phyloP scores from a whole-genome alignment of 2,113 vertebrate species.

The Oophaga pumilio region DNA sequence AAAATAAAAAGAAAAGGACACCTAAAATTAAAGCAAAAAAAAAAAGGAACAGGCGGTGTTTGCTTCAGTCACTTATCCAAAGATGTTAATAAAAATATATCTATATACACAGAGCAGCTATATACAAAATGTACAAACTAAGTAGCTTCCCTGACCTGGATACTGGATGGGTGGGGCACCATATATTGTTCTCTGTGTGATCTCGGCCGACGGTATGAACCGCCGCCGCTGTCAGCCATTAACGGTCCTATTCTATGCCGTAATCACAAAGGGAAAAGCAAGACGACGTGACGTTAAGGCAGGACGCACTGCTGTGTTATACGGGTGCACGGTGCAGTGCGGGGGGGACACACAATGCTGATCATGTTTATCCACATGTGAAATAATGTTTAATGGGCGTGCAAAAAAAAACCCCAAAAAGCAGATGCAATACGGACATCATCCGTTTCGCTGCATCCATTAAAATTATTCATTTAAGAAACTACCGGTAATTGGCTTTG shows the following conservation, averaged over 20 bases:
- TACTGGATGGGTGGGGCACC: not conserved
- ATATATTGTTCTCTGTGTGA: not conserved
- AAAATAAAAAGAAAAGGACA: not conserved
- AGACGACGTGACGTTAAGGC: not conserved
- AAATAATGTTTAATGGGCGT: no score
- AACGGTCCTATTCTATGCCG: not conserved
- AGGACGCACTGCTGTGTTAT: not conserved
- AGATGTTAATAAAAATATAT: not conserved
- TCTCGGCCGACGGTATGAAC: no score
- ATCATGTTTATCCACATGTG: no score
- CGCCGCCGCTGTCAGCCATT: no score
- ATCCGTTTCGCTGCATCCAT: no score
- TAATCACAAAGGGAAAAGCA: not conserved
- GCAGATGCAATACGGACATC: no score
- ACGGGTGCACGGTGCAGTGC: not conserved
- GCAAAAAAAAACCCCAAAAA: no score
- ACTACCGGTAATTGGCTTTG: no score
- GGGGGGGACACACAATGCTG: no score
- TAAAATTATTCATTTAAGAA: no score
- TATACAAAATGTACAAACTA: conserved; percentile 15
- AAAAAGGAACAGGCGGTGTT: not conserved
- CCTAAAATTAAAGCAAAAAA: not conserved
- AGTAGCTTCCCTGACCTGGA: not conserved
- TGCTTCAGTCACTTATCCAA: conserved; percentile 34
- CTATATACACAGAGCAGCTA: not conserved